phyloP scores from a whole-genome alignment of 2,113 vertebrate species.

The Manacus vitellinus region DNA sequence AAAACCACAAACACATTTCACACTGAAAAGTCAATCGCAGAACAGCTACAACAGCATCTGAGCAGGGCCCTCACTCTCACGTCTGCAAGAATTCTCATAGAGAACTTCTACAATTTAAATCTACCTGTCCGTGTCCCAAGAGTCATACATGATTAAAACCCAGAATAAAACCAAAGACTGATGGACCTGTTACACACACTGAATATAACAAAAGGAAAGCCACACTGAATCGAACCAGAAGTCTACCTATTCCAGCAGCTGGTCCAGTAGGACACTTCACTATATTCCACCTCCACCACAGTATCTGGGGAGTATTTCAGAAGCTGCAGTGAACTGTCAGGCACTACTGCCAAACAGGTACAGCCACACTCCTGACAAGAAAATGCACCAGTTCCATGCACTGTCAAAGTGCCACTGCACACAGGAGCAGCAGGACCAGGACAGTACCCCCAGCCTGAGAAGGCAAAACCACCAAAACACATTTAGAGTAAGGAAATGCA shows the following conservation, averaged over 20 bases:
- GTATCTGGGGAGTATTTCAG: background rate
- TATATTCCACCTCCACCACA: background rate
- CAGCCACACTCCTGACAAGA: background rate
- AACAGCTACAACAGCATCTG: background rate
- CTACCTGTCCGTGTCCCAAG: background rate
- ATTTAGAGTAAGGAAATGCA: background rate
- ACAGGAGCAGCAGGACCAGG: background rate
- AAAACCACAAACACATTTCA: background rate
- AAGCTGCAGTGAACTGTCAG: background rate
- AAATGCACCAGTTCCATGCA: background rate
- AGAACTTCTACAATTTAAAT: background rate
- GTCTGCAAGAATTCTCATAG: background rate
- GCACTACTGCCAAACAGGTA: background rate
- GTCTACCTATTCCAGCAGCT: background rate
- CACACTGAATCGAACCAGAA: background rate
- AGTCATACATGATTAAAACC: background rate
- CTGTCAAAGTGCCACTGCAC: background rate
- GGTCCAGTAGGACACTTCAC: background rate
- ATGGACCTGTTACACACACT: fast-evolving
- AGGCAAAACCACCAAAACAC: background rate
- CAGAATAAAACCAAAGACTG: background rate
- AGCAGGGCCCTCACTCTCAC: fast-evolving
- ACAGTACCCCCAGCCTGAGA: background rate
- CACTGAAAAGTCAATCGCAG: background rate
- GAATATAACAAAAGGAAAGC: background rate